Evolutionary conservation across 2,797 vertebrate genomes (phyloP), one percentile per base, ranked within the genome.

Genomic region (Loriculus beryllinus): DNA sequence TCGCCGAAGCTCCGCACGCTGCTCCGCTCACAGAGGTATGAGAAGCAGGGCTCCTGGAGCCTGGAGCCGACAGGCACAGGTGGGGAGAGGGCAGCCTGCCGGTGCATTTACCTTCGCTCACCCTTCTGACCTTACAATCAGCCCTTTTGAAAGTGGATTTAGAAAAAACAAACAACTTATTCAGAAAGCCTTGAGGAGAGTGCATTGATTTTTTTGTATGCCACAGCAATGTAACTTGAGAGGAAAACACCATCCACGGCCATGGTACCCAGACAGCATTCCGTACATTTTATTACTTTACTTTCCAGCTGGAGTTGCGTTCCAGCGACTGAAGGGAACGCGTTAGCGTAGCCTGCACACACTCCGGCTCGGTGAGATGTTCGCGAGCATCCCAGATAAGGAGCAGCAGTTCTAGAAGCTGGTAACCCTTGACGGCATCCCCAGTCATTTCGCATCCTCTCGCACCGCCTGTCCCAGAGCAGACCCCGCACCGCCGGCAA

Each of bases 331-430:
- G 14, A 3, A 4, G 39, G 19, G 31, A 7, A 22, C 8, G 6
- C 2, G 9, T 2, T 6, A 8, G 40, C 2, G n/a, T 1, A 5
- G 8, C 1, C 6, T 3, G 52, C 33, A 16, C 19, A 2, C 26
- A 1, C 10, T 33, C 18, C 42, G 12, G 31, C 57, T 3, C 10
- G 20, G 22, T 3, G 67, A 10, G 63, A 8, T 7, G 51, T 6
- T 4, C 3, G 35, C 9, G 10, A 28, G n/a, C 45, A 5, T 5
- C 42, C 6, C 86, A 3, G 72, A 37, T 4, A 17, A 12, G 33
- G 56, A n/a, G 6, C 13, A 13, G 70, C 19, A 2, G 0, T 17
- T 29, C 60, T 11, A 10, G 3, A 13, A 37, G 23, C 0, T 1
- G 25, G 22, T 10, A 2, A 15, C 43, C 29, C 51, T 52, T 33